Evolutionary conservation across 2,888 invertebrate genomes (phyloP).

Genomic region (Agrilus biguttatus): DNA sequence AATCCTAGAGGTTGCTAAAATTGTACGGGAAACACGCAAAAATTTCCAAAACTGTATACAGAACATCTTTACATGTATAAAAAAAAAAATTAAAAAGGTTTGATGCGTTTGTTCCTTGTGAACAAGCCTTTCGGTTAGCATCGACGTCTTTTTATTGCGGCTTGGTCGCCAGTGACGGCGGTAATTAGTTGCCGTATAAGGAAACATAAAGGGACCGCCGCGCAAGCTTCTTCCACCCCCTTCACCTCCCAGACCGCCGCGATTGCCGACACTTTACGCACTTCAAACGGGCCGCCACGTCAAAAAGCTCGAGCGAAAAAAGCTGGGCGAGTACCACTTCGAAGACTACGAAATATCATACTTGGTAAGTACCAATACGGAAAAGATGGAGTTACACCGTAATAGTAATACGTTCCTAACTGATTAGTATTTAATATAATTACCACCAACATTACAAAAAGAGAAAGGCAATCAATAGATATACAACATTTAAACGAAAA

Average conservation of each 20-base stretch:
- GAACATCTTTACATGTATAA: no score
- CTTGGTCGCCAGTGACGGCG: conserved; percentile 24
- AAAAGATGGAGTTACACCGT: no score
- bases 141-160: conserved; percentile 22
- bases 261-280: neutral
- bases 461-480: no score
- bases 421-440: no score
- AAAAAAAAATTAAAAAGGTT: neutral
- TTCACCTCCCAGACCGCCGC: conserved; percentile 12
- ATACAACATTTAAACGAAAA: no score
- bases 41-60: no score
- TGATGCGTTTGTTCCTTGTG: conserved; percentile 9
- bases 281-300: conserved; percentile 25
- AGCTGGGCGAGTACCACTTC: conserved; percentile 19
- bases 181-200: conserved; percentile 33
- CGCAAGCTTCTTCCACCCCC: conserved; percentile 22
- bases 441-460: no score
- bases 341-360: no score
- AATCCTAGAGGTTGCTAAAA: no score
- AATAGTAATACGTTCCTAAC: no score
- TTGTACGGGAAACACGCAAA: no score
- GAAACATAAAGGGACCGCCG: conserved; percentile 30
- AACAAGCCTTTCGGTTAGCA: conserved; percentile 17
- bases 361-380: no score
- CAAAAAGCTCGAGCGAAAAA: conserved; percentile 14